A percentile compares a stretch with the other conserved stretches of the same genome.
Evolutionary conservation across 2,888 invertebrate species (phyloP).

Genomic region (Scrobipalpa atriplicella): DNA sequence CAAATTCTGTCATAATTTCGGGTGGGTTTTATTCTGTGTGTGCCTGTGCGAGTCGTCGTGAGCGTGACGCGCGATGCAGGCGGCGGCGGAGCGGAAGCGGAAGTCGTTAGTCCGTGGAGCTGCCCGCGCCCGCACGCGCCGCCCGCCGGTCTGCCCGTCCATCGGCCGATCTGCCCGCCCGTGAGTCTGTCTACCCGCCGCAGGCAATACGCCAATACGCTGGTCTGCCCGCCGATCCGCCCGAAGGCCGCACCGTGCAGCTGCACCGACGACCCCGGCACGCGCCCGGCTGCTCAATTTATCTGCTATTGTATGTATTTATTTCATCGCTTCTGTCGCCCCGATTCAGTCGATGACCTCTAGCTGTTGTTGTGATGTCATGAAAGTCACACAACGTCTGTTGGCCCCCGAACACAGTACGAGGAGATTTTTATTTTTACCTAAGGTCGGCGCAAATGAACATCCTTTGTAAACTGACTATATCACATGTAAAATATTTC

Average conservation of each 20-base stretch:
- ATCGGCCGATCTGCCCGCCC: neutral
- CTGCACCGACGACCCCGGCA: too few relatives aligned
- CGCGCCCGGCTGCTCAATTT: too few relatives aligned
- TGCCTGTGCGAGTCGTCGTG: neutral
- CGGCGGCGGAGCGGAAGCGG: conserved; percentile 61
- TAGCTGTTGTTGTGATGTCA: neutral
- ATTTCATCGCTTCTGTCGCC: too few relatives aligned
- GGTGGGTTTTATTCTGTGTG: conserved; percentile 5
- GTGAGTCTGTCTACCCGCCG: neutral
- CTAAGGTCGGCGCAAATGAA: too few relatives aligned
- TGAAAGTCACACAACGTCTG: neutral
- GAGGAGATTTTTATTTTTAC: too few relatives aligned
- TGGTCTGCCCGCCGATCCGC: neutral
- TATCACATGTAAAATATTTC: neutral
- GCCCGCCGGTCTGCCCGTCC: neutral
- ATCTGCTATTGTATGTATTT: too few relatives aligned
- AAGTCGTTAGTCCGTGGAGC: conserved; percentile 62
- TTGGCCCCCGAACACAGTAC: neutral
- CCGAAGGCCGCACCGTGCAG: neutral
- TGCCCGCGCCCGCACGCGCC: conserved; percentile 37
- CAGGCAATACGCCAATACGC: too few relatives aligned
- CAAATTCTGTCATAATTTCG: conserved; percentile 50
- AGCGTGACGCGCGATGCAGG: conserved; percentile 33
- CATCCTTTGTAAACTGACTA: too few relatives aligned
- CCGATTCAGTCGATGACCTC: neutral